Evolutionary conservation across 2,888 invertebrate genomes (phyloP).

Genomic region (Lepidonotus clava): DNA sequence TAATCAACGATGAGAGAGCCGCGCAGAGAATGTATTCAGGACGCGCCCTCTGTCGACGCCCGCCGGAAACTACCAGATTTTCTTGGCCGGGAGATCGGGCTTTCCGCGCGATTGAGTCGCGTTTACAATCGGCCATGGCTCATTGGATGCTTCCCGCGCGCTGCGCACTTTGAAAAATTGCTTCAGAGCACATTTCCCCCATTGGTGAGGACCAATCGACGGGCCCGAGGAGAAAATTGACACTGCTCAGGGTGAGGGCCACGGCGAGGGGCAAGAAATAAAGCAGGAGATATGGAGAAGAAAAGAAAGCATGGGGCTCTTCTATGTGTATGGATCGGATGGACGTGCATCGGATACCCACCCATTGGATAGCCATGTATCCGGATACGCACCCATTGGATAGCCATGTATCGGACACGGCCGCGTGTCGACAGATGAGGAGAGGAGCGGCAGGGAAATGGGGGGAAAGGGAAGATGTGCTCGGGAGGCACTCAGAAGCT

Average conservation of each 20-base stretch:
- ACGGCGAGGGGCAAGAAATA: background rate
- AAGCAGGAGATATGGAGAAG: background rate
- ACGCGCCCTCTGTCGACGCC: background rate
- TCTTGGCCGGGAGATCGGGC: constrained; percentile 36
- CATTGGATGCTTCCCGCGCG: background rate
- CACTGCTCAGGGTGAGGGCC: too few relatives aligned
- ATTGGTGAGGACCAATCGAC: constrained; percentile 11
- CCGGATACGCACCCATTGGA: too few relatives aligned
- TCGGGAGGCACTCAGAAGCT: background rate
- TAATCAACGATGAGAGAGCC: too few relatives aligned
- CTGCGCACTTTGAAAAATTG: constrained; percentile 31
- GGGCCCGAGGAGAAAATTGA: background rate
- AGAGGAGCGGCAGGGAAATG: background rate
- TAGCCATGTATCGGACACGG: constrained; percentile 20
- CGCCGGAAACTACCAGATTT: background rate
- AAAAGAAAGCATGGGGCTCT: background rate
- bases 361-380: too few relatives aligned
- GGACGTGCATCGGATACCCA: too few relatives aligned
- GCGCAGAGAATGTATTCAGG: too few relatives aligned
- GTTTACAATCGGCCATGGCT: constrained; percentile 31
- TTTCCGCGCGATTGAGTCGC: constrained; percentile 16
- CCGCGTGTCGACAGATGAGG: background rate
- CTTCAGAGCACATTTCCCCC: constrained; percentile 11
- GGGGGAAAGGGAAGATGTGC: background rate
- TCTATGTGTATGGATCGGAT: constrained; percentile 30